Evolutionary conservation across 2,797 vertebrate species (phyloP), one percentile per base, ranked within the genome.

Genomic region (Artibeus jamaicensis): DNA sequence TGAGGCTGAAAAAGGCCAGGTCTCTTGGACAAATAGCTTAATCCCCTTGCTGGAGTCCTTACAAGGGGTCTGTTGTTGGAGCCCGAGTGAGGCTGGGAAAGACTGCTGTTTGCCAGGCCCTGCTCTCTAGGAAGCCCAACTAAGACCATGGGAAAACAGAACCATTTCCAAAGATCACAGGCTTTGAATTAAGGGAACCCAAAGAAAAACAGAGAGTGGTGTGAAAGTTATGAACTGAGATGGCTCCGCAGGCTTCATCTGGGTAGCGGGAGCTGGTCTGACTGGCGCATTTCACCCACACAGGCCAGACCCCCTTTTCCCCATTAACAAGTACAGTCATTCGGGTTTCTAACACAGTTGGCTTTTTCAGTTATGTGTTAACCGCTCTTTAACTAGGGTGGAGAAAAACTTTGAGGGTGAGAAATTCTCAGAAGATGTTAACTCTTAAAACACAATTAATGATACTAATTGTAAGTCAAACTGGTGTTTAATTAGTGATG

Each of bases 151-250:
- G 71, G 95, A 98, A 98, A 98, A 95, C 84, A 97, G 90, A 84
- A 96, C 96, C 78, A 85, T 85, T 96, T 97, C 96, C 96, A 97
- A 97, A 96, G 96, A 97, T 97, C 95, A 92, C 93, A 97, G 95
- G 88, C 59, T 81, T 94, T 93, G 94, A 91, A 85, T 97, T 93
- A 81, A 93, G 71, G 77, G 84, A 95, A 84, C 74, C 77, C 86
- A 93, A 96, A 96, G 91, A 26, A 95, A 97, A 97, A 97, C 91
- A 96, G 39, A 73, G 79, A 96, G 24, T 21, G 83, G 55, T 93
- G 62, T 95, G 88, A 97, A 97, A 95, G 8, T 95, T 97, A 96
- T 48, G 44, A 91, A 87, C 57, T 94, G 44, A 65, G 67, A 65
- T 84, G 68, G 15, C 86, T 86, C 39, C 74, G 3, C 29, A 2